Conservation (phyloP, 1,140 invertebrate species). For the Euwallacea fornicatus region DNA sequence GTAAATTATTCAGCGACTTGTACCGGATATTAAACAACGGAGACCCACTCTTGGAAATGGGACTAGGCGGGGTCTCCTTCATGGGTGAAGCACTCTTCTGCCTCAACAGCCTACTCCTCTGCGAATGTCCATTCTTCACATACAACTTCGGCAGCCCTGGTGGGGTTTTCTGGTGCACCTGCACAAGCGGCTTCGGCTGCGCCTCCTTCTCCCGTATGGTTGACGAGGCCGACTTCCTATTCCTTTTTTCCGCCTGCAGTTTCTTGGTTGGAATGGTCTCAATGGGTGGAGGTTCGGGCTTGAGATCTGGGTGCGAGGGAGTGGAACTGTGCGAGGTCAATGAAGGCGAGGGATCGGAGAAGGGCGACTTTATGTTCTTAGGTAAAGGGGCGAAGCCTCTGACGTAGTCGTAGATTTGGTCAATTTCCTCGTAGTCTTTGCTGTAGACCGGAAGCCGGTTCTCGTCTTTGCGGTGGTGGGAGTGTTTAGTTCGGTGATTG, state of each 20-base stretch:
- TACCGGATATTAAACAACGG: constrained; percentile 81
- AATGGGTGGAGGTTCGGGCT: constrained; percentile 81
- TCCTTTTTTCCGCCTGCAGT: constrained; percentile 70
- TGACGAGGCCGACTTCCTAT: constrained; percentile 58
- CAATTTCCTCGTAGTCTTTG: constrained; percentile 93
- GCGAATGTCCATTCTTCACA: constrained; percentile 73
- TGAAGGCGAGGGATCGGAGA: constrained; percentile 58
- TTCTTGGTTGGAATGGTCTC: constrained; percentile 88
- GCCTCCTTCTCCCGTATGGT: constrained; percentile 53
- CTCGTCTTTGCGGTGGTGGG: constrained; percentile 56
- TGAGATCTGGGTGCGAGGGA: constrained; percentile 58
- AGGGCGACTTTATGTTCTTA: constrained; percentile 73
- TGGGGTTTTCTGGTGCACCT: constrained; percentile 57
- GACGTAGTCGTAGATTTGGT: constrained; percentile 96
- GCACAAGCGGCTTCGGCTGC: constrained; percentile 41
- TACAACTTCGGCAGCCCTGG: constrained; percentile 72
- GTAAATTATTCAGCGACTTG: constrained; percentile 78
- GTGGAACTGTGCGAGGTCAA: constrained; percentile 57
- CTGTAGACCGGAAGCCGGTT: constrained; percentile 61
- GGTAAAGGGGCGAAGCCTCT: constrained; percentile 87
- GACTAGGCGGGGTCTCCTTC: constrained; percentile 68
- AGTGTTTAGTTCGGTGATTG: constrained; percentile 56
- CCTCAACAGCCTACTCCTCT: constrained; percentile 64
- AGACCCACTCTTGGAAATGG: constrained; percentile 68
- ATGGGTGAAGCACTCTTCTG: constrained; percentile 74